Percentiles rank a stretch among this genome's conserved stretches.
Conservation (phyloP, 2,888 invertebrate species). For the Pedicia rivosa region DNA sequence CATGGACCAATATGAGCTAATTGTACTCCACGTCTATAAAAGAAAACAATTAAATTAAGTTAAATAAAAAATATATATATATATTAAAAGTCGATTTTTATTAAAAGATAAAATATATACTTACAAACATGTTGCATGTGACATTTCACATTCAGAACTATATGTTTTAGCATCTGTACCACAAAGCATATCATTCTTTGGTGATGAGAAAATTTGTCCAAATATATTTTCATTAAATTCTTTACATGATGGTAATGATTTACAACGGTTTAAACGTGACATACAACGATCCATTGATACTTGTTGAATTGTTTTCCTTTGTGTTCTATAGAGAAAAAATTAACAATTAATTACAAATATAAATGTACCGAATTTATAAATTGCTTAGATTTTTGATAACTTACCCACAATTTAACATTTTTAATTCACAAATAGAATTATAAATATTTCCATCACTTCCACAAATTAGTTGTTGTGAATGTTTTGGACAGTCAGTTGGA, state of each 20-base stretch:
- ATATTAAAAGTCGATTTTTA: neutral
- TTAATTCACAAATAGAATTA: conserved; percentile 74
- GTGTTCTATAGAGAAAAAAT: conserved; percentile 17
- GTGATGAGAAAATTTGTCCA: conserved; percentile 33
- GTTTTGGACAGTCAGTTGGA: conserved; percentile 50
- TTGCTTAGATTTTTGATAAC: conserved; percentile 15
- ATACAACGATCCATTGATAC: conserved; percentile 60
- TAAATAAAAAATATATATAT: neutral
- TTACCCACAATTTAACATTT: conserved; percentile 79
- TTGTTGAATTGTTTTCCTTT: conserved; percentile 27
- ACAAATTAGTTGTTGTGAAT: conserved; percentile 42
- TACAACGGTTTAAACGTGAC: conserved; percentile 54
- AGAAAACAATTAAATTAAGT: neutral
- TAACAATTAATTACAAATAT: too few species aligned
- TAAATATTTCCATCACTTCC: conserved; percentile 83
- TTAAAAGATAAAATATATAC: conserved; percentile 22
- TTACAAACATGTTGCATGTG: conserved; percentile 72
- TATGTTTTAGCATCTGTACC: conserved; percentile 80
- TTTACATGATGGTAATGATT: conserved; percentile 50
- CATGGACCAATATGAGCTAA: conserved; percentile 80
- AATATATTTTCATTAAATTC: conserved; percentile 29
- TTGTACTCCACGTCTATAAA: conserved; percentile 71
- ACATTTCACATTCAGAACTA: conserved; percentile 65
- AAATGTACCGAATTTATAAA: too few species aligned
- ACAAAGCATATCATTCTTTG: conserved; percentile 63